Conservation (phyloP, 2,113 vertebrate genomes). For the Silurus meridionalis region DNA sequence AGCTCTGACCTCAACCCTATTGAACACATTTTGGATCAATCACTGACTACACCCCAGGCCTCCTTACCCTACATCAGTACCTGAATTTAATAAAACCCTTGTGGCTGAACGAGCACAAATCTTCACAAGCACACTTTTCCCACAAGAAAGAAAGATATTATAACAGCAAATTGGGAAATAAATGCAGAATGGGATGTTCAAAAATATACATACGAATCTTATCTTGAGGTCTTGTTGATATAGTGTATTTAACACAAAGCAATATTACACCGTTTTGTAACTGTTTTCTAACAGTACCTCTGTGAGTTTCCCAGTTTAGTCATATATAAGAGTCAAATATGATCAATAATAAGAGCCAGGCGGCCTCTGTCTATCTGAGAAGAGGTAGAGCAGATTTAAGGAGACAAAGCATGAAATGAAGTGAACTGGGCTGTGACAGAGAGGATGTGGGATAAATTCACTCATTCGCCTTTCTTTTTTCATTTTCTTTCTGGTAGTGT, state of each 20-base stretch:
- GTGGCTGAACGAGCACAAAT: too few relatives aligned
- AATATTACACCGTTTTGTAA: background rate
- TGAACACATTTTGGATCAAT: too few relatives aligned
- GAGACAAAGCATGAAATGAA: constrained; percentile 40
- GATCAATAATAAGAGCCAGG: constrained; percentile 10
- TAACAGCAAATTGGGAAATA: too few relatives aligned
- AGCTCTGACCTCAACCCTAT: too few relatives aligned
- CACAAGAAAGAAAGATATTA: too few relatives aligned
- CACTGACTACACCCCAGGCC: too few relatives aligned
- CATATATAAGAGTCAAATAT: constrained; percentile 18
- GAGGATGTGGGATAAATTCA: constrained; percentile 24
- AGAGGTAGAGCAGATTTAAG: constrained; percentile 31
- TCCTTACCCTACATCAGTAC: too few relatives aligned
- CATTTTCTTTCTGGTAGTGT: constrained; percentile 14
- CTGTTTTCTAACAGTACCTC: background rate
- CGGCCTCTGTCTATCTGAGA: background rate
- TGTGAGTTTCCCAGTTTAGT: background rate
- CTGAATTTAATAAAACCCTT: too few relatives aligned
- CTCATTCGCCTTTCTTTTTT: constrained; percentile 7
- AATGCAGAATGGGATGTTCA: too few relatives aligned
- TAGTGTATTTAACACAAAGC: background rate
- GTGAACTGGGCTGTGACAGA: constrained; percentile 16
- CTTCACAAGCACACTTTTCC: too few relatives aligned
- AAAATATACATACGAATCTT: too few relatives aligned
- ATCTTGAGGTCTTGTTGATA: too few relatives aligned